Conservation (phyloP, 2,797 vertebrate genomes). For the Scarus forsteni region DNA sequence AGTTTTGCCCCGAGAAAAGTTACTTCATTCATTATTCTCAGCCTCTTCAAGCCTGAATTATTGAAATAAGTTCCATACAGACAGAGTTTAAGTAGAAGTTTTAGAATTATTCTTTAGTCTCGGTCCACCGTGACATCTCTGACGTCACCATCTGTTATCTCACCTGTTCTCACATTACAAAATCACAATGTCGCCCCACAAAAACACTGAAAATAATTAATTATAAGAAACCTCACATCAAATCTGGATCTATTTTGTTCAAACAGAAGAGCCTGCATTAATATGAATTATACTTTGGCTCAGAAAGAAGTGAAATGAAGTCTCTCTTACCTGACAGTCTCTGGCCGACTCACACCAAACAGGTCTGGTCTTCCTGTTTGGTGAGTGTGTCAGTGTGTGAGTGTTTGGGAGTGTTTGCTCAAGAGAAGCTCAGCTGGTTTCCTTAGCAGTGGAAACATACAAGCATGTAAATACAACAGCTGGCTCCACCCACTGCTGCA, state of each 20-base stretch:
- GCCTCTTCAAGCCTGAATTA: not conserved
- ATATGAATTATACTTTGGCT: not conserved
- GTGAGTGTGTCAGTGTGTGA: conserved; percentile 36
- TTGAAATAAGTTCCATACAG: not conserved
- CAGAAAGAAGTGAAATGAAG: conserved; percentile 11
- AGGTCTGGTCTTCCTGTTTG: conserved; percentile 77
- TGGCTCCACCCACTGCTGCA: conserved; percentile 62
- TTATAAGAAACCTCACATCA: not conserved
- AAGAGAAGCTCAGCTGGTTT: conserved; percentile 78
- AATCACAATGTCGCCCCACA: conserved; percentile 2
- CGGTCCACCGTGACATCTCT: conserved; percentile 3
- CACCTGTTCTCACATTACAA: conserved; percentile 18
- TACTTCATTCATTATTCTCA: not conserved
- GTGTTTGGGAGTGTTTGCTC: conserved; percentile 61
- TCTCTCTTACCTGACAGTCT: conserved; percentile 68
- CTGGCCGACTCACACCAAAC: conserved; percentile 46
- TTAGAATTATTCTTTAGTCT: not conserved
- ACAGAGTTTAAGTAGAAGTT: not conserved
- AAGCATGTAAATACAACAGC: conserved; percentile 61
- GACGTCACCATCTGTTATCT: conserved; percentile 25
- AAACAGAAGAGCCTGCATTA: not conserved
- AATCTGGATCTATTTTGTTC: not conserved
- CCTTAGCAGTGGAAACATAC: conserved; percentile 72
- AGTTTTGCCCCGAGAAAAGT: no score
- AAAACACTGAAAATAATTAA: conserved; percentile 1